Evolutionary conservation across 2,888 invertebrate genomes (phyloP).

Genomic region (Perizoma flavofasciatum): DNA sequence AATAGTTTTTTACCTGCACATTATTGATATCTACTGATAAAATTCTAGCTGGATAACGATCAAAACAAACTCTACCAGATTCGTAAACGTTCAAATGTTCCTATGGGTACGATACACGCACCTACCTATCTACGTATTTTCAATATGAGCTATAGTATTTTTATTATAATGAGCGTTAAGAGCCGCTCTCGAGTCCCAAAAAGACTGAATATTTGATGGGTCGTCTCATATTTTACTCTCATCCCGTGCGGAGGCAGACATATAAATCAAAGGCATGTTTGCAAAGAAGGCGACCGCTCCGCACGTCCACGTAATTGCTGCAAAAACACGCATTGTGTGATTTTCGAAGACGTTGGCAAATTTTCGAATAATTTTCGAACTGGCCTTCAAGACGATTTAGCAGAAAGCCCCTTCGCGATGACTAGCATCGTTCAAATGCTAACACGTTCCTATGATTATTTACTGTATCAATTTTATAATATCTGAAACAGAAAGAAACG

Average conservation of each 20-base stretch:
- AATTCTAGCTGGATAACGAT: constrained; percentile 8
- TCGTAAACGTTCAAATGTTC: constrained; percentile 58
- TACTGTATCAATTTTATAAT: constrained; percentile 28
- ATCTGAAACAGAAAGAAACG: constrained; percentile 40
- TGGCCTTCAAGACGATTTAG: constrained; percentile 24
- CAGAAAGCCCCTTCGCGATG: constrained; percentile 1
- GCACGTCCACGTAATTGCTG: constrained; percentile 78
- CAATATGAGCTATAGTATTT: constrained; percentile 78
- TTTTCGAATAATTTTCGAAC: constrained; percentile 67
- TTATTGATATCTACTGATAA: too few species aligned
- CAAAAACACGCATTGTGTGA: constrained; percentile 78
- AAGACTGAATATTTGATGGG: constrained; percentile 78
- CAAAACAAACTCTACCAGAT: constrained; percentile 32
- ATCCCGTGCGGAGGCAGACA: constrained; percentile 66
- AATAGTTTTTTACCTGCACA: background rate
- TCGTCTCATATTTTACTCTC: constrained; percentile 78
- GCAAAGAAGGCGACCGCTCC: constrained; percentile 69
- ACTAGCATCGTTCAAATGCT: constrained; percentile 15
- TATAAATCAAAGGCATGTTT: constrained; percentile 80
- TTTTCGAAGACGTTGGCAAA: constrained; percentile 79
- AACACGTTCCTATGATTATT: constrained; percentile 15
- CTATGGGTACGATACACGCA: constrained; percentile 42
- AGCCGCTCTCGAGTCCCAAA: constrained; percentile 69
- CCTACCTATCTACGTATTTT: constrained; percentile 42
- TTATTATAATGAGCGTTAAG: constrained; percentile 80